phyloP scores from a whole-genome alignment of 1,140 invertebrate genomes.

The Gryon sp. region DNA sequence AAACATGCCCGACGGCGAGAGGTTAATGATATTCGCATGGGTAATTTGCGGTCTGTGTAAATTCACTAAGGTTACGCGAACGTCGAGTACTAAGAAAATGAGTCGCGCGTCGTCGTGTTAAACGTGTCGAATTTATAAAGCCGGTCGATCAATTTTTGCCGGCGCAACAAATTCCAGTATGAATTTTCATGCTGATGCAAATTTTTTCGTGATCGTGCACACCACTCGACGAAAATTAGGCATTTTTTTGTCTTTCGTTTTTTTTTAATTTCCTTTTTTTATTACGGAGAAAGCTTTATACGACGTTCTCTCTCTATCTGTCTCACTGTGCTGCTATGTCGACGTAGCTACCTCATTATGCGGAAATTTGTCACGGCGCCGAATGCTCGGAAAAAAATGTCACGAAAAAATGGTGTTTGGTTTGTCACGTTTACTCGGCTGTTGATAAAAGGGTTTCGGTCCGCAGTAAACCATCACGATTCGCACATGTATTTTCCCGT shows the following conservation, averaged over 20 bases:
- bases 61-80: slow-evolving; percentile 35
- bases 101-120: slow-evolving; percentile 12
- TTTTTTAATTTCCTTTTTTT: background rate
- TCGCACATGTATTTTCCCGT: slow-evolving; percentile 61
- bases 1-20: slow-evolving; percentile 26
- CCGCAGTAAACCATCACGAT: slow-evolving; percentile 53
- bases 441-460: slow-evolving; percentile 56
- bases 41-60: slow-evolving; percentile 52
- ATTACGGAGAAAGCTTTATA: no score
- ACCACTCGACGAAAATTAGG: slow-evolving; percentile 3
- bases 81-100: slow-evolving; percentile 45
- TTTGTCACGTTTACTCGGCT: slow-evolving; percentile 45
- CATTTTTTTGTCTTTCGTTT: slow-evolving; percentile 1
- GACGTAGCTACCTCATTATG: slow-evolving; percentile 34
- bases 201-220: slow-evolving; percentile 36
- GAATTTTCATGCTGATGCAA: slow-evolving; percentile 52
- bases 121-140: slow-evolving; percentile 28
- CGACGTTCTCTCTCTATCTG: no score
- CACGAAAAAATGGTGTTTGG: slow-evolving; percentile 47
- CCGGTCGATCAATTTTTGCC: slow-evolving; percentile 28
- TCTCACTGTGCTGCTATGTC: no score
- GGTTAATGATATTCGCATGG: slow-evolving; percentile 60
- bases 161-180: slow-evolving; percentile 30
- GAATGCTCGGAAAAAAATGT: slow-evolving; percentile 27
- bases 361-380: slow-evolving; percentile 27